phyloP scores from a whole-genome alignment of 2,113 vertebrate genomes.

The Clarias macrocephalus region DNA sequence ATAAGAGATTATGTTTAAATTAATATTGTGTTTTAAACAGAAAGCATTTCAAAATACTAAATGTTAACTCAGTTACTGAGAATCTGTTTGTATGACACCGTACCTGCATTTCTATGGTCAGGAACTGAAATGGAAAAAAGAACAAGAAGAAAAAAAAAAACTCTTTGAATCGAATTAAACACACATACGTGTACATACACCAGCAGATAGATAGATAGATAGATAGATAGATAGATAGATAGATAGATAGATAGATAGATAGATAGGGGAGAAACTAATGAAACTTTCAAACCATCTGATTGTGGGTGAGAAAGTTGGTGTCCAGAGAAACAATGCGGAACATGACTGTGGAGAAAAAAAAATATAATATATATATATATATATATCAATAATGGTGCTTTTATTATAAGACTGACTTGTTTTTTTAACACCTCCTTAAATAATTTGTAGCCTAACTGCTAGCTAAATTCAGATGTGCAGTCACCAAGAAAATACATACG shows the following conservation, averaged over 20 bases:
- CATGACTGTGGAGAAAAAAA: conserved; percentile 57
- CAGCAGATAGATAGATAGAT: too few relatives aligned
- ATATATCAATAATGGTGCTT: background rate
- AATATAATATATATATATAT: too few relatives aligned
- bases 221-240: too few relatives aligned
- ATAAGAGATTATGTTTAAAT: background rate
- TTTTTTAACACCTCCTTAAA: background rate
- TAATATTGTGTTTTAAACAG: background rate
- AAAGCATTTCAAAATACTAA: background rate
- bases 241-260: too few relatives aligned
- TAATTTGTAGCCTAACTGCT: background rate
- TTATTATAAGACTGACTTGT: background rate
- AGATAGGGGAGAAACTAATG: background rate
- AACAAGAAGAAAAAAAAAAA: conserved; percentile 41
- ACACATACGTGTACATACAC: background rate
- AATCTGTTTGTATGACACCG: background rate
- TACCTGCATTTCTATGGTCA: conserved; percentile 68
- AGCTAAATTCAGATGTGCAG: background rate
- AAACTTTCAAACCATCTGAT: conserved; percentile 59
- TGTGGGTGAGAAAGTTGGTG: conserved; percentile 56
- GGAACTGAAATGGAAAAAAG: conserved; percentile 62
- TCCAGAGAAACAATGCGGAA: conserved; percentile 70
- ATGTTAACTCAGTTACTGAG: background rate
- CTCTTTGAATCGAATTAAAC: background rate
- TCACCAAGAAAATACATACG: conserved; percentile 47